Base-by-base conservation (phyloP, 2,888 invertebrate species). In the Sepiola atlantica region DNA sequence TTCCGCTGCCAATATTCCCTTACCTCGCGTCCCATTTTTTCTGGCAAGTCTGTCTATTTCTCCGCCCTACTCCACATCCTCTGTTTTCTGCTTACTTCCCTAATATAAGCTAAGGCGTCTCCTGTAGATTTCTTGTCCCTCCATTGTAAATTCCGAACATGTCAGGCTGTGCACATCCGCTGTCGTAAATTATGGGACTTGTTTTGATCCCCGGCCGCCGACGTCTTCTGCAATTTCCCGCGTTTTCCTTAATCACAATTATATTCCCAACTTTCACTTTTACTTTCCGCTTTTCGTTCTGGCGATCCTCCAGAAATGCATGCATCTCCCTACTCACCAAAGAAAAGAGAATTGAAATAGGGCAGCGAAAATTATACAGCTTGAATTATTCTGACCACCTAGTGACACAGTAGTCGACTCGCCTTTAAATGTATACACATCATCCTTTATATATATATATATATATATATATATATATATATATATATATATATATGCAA, bases 211-310 rank as follows among this genome's bases (percentile, higher is more conserved):
- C 8, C 77, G 77, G 77, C 77, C 16, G 16, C n/a, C 16, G n/a
- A 32, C 77, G 16, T 77, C 77, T 77, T 77, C n/a, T n/a, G 77
- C 77, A 1, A n/a, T 32, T 77, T 77, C 77, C 77, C n/a, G n/a
- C 14, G 77, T 77, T 77, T 77, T 77, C 77, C 77, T 77, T 77
- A n/a, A 77, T 77, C 77, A 77, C 77, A 77, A 77, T 77, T 77
- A 77, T 12, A n/a, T 77, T n/a, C 77, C n/a, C 77, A 4, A 77
- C 77, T 77, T 77, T 77, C 24, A 61, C 24, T 21, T 61, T 61
- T 24, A 28, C 61, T 61, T 61, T 61, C n/a, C 77, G n/a, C 77
- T 77, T 12, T n/a, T 16, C 14, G n/a, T n/a, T n/a, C 77, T 77
- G 77, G 77, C 77, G 3, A 77, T 16, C 14, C 0, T 77, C 77